Evolutionary conservation across 2,113 vertebrate species (phyloP).

Genomic region (Atrichornis clamosus): DNA sequence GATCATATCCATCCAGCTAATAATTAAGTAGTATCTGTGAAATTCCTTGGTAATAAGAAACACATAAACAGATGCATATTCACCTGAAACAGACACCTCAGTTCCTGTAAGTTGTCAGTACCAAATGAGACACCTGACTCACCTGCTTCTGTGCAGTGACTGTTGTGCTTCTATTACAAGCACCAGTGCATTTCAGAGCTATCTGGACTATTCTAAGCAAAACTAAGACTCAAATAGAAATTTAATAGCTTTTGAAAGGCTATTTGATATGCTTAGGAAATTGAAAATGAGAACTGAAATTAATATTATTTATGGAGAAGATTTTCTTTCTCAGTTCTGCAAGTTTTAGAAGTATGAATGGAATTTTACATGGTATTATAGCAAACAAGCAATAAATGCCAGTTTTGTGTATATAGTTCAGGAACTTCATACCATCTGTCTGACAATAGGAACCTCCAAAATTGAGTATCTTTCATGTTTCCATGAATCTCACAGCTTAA

Average conservation of each 20-base stretch:
- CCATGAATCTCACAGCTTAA: neutral
- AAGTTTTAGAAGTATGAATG: neutral
- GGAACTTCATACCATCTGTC: neutral
- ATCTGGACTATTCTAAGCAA: neutral
- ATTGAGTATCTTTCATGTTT: neutral
- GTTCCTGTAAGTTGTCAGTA: neutral
- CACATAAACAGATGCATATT: neutral
- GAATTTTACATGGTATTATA: neutral
- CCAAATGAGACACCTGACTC: neutral
- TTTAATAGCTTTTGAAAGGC: neutral
- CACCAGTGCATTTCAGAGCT: neutral
- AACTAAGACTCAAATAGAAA: neutral
- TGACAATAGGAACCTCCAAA: neutral
- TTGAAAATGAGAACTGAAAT: neutral
- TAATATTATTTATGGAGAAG: neutral
- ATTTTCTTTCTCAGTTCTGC: neutral
- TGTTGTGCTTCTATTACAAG: neutral
- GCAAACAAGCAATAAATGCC: neutral
- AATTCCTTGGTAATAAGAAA: neutral
- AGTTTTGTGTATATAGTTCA: neutral
- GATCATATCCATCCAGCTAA: neutral
- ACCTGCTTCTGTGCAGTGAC: neutral
- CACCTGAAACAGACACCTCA: neutral
- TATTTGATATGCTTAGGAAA: neutral
- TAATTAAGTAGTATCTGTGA: neutral